Conservation (phyloP, 2,888 invertebrate genomes). For the Crocallis elinguaria region DNA sequence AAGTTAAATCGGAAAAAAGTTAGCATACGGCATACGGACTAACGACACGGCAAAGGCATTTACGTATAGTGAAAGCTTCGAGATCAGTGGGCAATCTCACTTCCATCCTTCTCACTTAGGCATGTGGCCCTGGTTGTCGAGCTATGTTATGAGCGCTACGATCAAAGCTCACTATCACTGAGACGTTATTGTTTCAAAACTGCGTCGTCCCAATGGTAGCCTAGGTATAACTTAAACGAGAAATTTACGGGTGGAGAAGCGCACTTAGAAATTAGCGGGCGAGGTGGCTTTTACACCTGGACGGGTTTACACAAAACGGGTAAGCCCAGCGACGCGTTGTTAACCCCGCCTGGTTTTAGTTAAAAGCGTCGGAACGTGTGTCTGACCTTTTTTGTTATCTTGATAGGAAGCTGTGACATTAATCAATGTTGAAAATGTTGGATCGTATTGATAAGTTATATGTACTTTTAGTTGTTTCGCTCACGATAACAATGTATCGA, state of each 20-base stretch:
- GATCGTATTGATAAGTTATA: neutral
- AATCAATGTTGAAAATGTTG: neutral
- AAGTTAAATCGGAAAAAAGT: too few species aligned
- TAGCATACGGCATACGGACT: too few species aligned
- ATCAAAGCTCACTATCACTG: neutral
- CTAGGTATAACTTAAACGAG: neutral
- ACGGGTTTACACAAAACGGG: slow-evolving; percentile 21
- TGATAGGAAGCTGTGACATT: neutral
- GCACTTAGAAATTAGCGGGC: slow-evolving; percentile 69
- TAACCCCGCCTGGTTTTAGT: slow-evolving; percentile 1
- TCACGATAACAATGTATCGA: too few species aligned
- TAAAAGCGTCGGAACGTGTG: slow-evolving; percentile 4
- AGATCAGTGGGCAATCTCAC: too few species aligned
- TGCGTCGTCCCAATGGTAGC: neutral
- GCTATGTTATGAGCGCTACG: too few species aligned
- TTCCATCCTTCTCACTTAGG: too few species aligned
- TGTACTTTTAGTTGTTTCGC: too few species aligned
- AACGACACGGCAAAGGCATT: too few species aligned
- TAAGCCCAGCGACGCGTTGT: neutral
- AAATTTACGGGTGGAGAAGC: slow-evolving; percentile 64
- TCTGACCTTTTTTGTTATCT: neutral
- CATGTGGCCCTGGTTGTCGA: too few species aligned
- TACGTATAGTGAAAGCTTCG: too few species aligned
- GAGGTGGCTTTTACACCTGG: slow-evolving; percentile 44
- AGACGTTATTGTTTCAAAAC: too few species aligned